Evolutionary conservation across 1,140 invertebrate species (phyloP).

Genomic region (Dolichoris vasculosae): DNA sequence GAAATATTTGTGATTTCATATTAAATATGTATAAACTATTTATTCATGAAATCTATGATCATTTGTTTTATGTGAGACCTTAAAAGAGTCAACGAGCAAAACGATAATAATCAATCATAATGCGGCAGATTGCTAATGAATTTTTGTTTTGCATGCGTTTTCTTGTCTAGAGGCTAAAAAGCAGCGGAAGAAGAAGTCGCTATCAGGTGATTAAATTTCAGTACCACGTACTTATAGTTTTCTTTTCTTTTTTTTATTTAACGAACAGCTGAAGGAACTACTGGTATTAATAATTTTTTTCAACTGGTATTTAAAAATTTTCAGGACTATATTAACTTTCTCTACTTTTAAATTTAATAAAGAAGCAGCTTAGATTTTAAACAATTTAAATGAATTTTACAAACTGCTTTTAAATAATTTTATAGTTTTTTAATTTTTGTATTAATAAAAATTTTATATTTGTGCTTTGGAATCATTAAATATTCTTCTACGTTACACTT

Average conservation of each 20-base stretch:
- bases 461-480: slow-evolving; percentile 39
- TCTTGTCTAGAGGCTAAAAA: slow-evolving; percentile 91
- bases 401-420: slow-evolving; percentile 51
- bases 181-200: slow-evolving; percentile 90
- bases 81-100: slow-evolving; percentile 46
- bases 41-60: slow-evolving; percentile 28
- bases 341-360: slow-evolving; percentile 47
- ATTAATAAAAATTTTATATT: slow-evolving; percentile 47
- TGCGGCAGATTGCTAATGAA: slow-evolving; percentile 75
- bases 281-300: slow-evolving; percentile 46
- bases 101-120: slow-evolving; percentile 50
- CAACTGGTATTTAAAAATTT: slow-evolving; percentile 39
- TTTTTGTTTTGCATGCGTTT: slow-evolving; percentile 79
- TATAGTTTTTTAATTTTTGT: slow-evolving; percentile 54
- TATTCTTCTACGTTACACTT: slow-evolving; percentile 34
- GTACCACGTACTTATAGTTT: slow-evolving; percentile 59
- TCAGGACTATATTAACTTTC: slow-evolving; percentile 45
- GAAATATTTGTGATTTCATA: background rate
- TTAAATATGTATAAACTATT: background rate
- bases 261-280: slow-evolving; percentile 51
- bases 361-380: slow-evolving; percentile 38
- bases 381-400: slow-evolving; percentile 30
- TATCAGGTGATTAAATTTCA: slow-evolving; percentile 83
- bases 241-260: slow-evolving; percentile 53
- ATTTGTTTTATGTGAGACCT: slow-evolving; percentile 46